Base-by-base conservation (phyloP, 2,113 vertebrate genomes). In the Ochotona curzoniae region DNA sequence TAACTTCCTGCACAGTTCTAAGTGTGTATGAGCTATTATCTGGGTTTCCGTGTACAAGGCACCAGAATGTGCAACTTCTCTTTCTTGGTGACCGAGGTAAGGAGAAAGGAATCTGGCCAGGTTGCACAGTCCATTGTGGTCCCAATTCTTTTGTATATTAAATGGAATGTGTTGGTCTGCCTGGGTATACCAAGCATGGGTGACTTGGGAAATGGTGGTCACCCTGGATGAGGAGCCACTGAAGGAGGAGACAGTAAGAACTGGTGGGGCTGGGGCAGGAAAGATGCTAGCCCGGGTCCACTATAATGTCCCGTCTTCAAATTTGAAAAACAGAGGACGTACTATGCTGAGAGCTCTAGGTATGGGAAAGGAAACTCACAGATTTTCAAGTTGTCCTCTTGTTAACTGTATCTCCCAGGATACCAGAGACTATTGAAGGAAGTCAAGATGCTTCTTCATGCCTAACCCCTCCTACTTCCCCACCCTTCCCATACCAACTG, bases 111-210 rank as follows among this genome's bases (percentile, higher is more conserved):
- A 17, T 95, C 94, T 93, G 90, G 78, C 32, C 76, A 87, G 75
- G 91, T 89, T 94, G 54, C 14, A 57, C 54, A 57, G 54, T 57
- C 18, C 54, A 95, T 93, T 94, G 95, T 87, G 96, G 95, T 93
- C 90, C 90, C 90, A 96, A 83, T 93, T 95, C 90, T 97, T 96
- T 94, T 95, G 88, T 95, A 87, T 87, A 85, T 83, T 96, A 92
- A 70, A 94, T n/a, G 0, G 0, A 94, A 96, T 69, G 96, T 89
- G 67, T 85, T 96, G 94, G 93, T 93, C 93, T 86, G 35, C 38
- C 47, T 32, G n/a, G 20, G 28, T 15, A 7, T 32, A 38, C 10
- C 5, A 13, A 49, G 5, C 47, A 44, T 0, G 9, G 32, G 49
- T 74, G 11, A n/a, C 71, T 83, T 66, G 23, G 26, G 47, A 95